Evolutionary conservation across 1,140 invertebrate species (phyloP), one percentile per base, ranked within the genome.

Genomic region (Panagrolaimus sp.): DNA sequence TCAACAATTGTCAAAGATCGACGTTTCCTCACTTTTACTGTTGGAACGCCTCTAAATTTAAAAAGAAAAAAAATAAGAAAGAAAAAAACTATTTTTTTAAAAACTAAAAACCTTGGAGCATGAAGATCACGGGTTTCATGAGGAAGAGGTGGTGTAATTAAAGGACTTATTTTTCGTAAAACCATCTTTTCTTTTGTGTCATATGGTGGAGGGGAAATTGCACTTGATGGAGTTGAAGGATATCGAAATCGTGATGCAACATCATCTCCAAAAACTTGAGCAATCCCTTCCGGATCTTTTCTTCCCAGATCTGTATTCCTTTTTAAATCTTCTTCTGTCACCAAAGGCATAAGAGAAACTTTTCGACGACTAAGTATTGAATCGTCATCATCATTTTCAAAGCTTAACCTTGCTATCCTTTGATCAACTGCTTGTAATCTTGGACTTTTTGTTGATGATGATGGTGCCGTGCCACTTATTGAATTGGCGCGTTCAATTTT

Each of bases 181-280:
- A 73, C 10, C 72, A 73, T 75, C 26, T 73, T 73, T 48, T 73
- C 73, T 24, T 58, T 66, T 10, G 73, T 43, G 32, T 76, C 72
- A 62, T 78, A 73, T 0, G 73, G 70, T 17, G 71, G 62, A n/a
- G 76, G 77, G 12, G 24, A 62, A 58, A 58, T 58, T n/a, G 28
- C 21, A 28, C 52, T 58, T 58, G 52, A 26, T 1, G 52, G 52
- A 12, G 52, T 58, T 17, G 52, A 58, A n/a, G 52, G 52, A 58
- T 58, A 64, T 64, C 77, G 79, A 26, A 79, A 79, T 10, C 63
- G 44, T 8, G 77, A 79, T 43, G 77, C 75, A 26, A 77, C 79
- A 65, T 79, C 75, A 15, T 69, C 77, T 28, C 75, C 75, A 15
- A 77, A 77, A 8, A 77, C 63, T 17, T 78, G 46, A 5, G 75